Evolutionary conservation across 2,113 vertebrate genomes (phyloP).

Genomic region (Lampris incognitus): DNA sequence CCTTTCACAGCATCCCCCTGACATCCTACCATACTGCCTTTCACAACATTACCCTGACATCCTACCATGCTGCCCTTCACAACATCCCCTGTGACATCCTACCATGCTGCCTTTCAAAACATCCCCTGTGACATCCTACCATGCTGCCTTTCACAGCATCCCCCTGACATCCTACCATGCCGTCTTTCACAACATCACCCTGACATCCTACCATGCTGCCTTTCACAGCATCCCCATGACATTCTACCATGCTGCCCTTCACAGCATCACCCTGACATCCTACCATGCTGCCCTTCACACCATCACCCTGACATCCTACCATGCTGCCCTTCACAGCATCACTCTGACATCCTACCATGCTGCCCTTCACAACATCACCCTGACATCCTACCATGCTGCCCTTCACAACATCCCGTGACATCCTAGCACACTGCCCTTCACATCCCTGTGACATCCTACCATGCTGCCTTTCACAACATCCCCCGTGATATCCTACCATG

Average conservation of each 20-base stretch:
- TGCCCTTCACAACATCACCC: slow-evolving; percentile 43
- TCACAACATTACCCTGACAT: slow-evolving; percentile 49
- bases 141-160: slow-evolving; percentile 33
- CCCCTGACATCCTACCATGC: slow-evolving; percentile 22
- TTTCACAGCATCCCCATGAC: slow-evolving; percentile 50
- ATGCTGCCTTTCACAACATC: slow-evolving; percentile 37
- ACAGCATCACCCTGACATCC: slow-evolving; percentile 46
- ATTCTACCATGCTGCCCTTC: slow-evolving; percentile 10
- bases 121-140: slow-evolving; percentile 38
- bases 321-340: slow-evolving; percentile 37
- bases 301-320: slow-evolving; percentile 38
- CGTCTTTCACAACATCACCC: slow-evolving; percentile 43
- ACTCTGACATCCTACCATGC: slow-evolving; percentile 28
- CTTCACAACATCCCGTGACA: slow-evolving; percentile 51
- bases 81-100: slow-evolving; percentile 46
- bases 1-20: slow-evolving; percentile 48
- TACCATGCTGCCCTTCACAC: slow-evolving; percentile 21
- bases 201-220: slow-evolving; percentile 23
- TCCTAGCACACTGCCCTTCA: background rate
- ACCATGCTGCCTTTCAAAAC: slow-evolving; percentile 28
- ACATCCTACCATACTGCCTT: slow-evolving; percentile 18
- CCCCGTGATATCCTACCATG: slow-evolving; percentile 29
- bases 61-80: slow-evolving; percentile 17
- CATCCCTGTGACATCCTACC: slow-evolving; percentile 36
- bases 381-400: slow-evolving; percentile 26